Percentiles rank a stretch among this genome's conserved stretches.
These are phyloP conservation scores for Axinella damicornis DNA, from an alignment of 37 sponge, comb jelly and placozoan species.

Conservation along the genomic window DNA sequence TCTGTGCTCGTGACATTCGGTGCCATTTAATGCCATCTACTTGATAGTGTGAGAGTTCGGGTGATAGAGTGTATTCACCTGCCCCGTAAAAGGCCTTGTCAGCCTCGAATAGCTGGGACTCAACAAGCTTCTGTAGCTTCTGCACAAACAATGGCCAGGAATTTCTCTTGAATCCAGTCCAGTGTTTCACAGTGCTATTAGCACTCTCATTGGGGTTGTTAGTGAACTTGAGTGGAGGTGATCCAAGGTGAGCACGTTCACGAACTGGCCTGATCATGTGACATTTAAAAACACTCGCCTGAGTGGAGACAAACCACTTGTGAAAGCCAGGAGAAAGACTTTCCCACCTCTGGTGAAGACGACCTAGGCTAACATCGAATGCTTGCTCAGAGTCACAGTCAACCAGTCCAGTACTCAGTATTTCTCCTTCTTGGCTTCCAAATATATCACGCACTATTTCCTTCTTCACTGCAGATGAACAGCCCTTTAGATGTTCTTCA, in stretches of 20 bases:
- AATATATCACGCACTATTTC: slow-evolving; percentile 51
- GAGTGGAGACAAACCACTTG: slow-evolving; percentile 8
- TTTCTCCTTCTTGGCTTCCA: slow-evolving; percentile 31
- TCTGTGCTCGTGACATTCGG: slow-evolving; percentile 31
- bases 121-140: not conserved
- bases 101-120: slow-evolving; percentile 14
- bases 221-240: slow-evolving; percentile 56
- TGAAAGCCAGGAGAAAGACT: not conserved
- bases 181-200: slow-evolving; percentile 51
- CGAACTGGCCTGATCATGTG: slow-evolving; percentile 30
- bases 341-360: slow-evolving; percentile 4
- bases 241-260: slow-evolving; percentile 50
- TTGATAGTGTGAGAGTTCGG: slow-evolving; percentile 1
- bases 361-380: slow-evolving; percentile 18
- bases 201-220: slow-evolving; percentile 44
- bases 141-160: slow-evolving; percentile 48
- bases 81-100: slow-evolving; percentile 8
- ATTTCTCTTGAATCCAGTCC: slow-evolving; percentile 37
- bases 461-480: slow-evolving; percentile 13
- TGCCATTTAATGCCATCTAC: slow-evolving; percentile 3
- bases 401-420: slow-evolving; percentile 45
- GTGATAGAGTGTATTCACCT: slow-evolving; percentile 17
- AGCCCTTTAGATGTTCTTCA: too few species aligned
- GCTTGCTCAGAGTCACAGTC: slow-evolving; percentile 15
- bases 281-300: slow-evolving; percentile 26